Base-by-base conservation (phyloP, 2,113 vertebrate species). In the Pygoscelis adeliae region DNA sequence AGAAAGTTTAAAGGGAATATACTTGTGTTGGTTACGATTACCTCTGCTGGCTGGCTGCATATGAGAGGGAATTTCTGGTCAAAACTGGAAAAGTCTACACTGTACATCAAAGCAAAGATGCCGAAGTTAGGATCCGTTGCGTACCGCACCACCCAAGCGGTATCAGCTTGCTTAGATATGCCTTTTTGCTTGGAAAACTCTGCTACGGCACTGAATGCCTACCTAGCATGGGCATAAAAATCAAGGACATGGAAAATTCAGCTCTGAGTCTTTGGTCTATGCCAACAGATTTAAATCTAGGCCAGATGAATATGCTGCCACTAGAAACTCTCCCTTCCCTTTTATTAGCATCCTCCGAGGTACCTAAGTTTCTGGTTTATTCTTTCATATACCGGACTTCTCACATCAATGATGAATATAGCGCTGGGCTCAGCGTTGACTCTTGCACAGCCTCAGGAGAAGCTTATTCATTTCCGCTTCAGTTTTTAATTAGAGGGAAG, bases 401-500 rank as follows among this genome's bases (percentile, higher is more conserved):
- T 67, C 86, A 44, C 14, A 25, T 15, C 83, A 49, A 46, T 30
- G 55, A 90, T 86, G 71, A 76, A 88, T 30, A 10, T 0, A 56
- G 46, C 18, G 23, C 65, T 52, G 56, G 44, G 81, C 58, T 83
- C 63, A 65, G 46, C 15, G 4, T 4, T 6, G 27, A 42, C 83
- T 83, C 84, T 36, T 67, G n/a, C 56, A 36, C 1, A 2, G 90
- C 95, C 91, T 72, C 90, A 25, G 15, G 87, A 93, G 95, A 56
- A 90, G 62, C 71, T 83, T 77, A 52, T 80, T 97, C 71, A 93
- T 95, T 97, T 95, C 93, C 13, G 1, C 58, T 90, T 93, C 88
- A 86, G 77, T 85, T 91, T 96, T 96, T 96, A 95, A 96, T 96
- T 94, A 97, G 85, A 92, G 58, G 44, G 77, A 86, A 95, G 95